Evolutionary conservation across 2,888 invertebrate genomes (phyloP).

Genomic region (Eristalis intricaria): DNA sequence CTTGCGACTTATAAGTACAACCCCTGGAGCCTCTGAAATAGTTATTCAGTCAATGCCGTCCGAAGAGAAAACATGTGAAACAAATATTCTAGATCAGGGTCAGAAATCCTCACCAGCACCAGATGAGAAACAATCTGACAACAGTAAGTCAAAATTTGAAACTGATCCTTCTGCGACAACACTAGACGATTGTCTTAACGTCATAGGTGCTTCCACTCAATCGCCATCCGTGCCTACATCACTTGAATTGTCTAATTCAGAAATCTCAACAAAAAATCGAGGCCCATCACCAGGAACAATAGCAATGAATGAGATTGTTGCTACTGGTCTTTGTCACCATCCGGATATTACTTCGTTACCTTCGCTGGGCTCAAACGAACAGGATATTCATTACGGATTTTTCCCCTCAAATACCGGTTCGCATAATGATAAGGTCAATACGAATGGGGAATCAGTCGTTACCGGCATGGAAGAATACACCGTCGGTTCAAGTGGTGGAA

Average conservation of each 20-base stretch:
- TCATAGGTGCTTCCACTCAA: conserved; percentile 83
- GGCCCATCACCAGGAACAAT: conserved; percentile 76
- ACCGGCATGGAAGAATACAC: conserved; percentile 66
- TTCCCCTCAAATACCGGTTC: conserved; percentile 38
- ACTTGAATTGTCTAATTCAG: conserved; percentile 87
- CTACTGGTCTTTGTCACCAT: conserved; percentile 62
- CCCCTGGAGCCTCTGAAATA: conserved; percentile 52
- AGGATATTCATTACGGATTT: conserved; percentile 55
- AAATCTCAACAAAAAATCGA: conserved; percentile 83
- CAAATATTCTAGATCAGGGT: conserved; percentile 88
- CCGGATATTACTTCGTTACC: conserved; percentile 60
- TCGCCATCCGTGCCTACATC: conserved; percentile 85
- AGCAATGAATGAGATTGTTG: conserved; percentile 68
- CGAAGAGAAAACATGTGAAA: conserved; percentile 85
- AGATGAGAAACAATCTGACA: conserved; percentile 85
- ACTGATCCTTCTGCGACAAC: conserved; percentile 28
- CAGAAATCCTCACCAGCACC: conserved; percentile 90
- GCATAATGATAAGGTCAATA: conserved; percentile 24
- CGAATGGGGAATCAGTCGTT: conserved; percentile 47
- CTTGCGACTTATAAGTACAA: conserved; percentile 45
- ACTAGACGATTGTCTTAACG: conserved; percentile 84
- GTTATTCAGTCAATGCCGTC: conserved; percentile 77
- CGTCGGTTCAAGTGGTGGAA: conserved; percentile 53
- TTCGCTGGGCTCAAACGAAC: conserved; percentile 39
- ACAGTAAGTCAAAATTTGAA: conserved; percentile 55